phyloP scores from a whole-genome alignment of 2,888 invertebrate species.

The Mayetiola destructor region DNA sequence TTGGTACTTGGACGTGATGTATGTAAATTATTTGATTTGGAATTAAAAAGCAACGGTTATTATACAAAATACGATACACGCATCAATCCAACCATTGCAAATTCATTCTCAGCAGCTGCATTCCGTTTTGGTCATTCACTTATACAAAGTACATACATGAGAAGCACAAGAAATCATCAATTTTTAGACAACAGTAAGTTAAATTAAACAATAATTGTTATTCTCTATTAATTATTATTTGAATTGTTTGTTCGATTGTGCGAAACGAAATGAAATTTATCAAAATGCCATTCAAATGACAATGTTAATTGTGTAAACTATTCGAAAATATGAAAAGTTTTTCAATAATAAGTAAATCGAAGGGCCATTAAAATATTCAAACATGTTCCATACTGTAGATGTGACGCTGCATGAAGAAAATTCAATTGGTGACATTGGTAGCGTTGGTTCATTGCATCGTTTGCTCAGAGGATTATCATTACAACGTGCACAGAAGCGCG shows the following conservation, averaged over 20 bases:
- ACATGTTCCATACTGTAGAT: constrained; percentile 44
- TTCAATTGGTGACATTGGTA: constrained; percentile 57
- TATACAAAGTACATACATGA: constrained; percentile 61
- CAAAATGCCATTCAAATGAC: not conserved
- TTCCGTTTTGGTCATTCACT: constrained; percentile 78
- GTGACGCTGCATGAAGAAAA: constrained; percentile 68
- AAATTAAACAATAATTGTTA: not conserved
- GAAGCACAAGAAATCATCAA: constrained; percentile 54
- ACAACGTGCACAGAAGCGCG: constrained; percentile 62
- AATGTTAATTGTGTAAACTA: not conserved
- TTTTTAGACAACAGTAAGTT: constrained; percentile 58
- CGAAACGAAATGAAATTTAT: constrained; percentile 7
- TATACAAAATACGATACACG: constrained; percentile 54
- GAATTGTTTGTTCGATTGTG: not conserved
- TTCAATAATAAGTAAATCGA: too few species aligned
- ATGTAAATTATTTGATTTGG: constrained; percentile 58
- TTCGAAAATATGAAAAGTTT: too few species aligned
- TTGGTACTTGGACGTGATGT: constrained; percentile 63
- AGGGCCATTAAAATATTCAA: not conserved
- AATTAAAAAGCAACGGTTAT: constrained; percentile 50
- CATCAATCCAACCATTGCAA: constrained; percentile 59
- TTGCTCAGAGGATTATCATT: constrained; percentile 60
- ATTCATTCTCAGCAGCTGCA: constrained; percentile 67
- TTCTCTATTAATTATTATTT: not conserved
- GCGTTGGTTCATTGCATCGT: constrained; percentile 64